Evolutionary conservation across 2,888 invertebrate species (phyloP), one percentile per base, ranked within the genome.

Genomic region (Zonitis immaculata): DNA sequence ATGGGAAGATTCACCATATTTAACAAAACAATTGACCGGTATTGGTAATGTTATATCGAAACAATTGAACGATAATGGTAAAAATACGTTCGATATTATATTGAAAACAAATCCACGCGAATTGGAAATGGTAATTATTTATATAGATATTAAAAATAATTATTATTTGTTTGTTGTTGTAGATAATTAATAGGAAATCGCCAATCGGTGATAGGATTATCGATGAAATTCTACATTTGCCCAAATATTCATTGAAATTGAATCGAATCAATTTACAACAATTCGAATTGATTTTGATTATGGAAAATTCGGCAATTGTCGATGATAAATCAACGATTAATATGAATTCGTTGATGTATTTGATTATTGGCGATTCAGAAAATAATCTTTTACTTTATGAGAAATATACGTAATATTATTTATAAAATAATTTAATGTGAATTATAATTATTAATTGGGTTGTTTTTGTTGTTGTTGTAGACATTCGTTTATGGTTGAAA

Each of bases 1-100:
- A 42, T 91, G 91, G 91, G 88, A 89, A 67, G 84, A 89, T 70
- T 88, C 89, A 0, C 74, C 74, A 1, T 85, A 79, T 69, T 81
- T 90, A 18, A 78, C 83, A 54, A 82, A 83, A 64, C 90, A 91
- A 69, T 73, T 91, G 44, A 82, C 81, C 51, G 86, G 86, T 43
- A 88, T 90, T 56, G 89, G 88, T 1, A 80, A 81, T 7, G 80
- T 82, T 0, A 79, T 85, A 59, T 84, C 88, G 14, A 77, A 78
- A 1, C 73, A 83, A 26, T 73, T 91, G 6, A 86, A 81, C 0
- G 79, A 81, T 44, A 83, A 86, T 51, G 87, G 86, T 9, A 83
- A 88, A 71, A 81, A 79, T 1, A 82, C 82, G 47, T 86, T 90
- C 66, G 76, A 82, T 69, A 74, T 80, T 48, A 72, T 90, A 22